Conservation (phyloP, 2,797 vertebrate genomes). For the Anguilla obscura region DNA sequence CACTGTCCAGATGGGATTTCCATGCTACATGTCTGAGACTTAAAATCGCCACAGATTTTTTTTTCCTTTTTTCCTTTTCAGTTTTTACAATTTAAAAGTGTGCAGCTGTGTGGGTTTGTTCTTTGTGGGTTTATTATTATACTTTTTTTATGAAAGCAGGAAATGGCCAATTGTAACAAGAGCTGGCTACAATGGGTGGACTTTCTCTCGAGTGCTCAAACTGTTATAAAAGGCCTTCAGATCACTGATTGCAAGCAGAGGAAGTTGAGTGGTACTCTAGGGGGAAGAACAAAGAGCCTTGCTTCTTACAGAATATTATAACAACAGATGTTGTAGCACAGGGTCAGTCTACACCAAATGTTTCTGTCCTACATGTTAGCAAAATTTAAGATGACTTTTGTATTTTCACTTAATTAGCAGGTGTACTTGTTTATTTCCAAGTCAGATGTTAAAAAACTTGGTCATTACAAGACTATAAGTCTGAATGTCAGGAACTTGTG, state of each 20-base stretch:
- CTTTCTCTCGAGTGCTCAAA: slow-evolving; percentile 8
- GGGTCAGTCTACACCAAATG: background rate
- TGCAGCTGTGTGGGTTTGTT: background rate
- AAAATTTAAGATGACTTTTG: background rate
- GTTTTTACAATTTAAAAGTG: background rate
- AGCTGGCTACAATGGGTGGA: background rate
- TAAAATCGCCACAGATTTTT: background rate
- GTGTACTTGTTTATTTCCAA: background rate
- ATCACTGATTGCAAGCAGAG: slow-evolving; percentile 16
- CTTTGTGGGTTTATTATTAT: slow-evolving; percentile 1
- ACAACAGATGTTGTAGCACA: slow-evolving; percentile 12
- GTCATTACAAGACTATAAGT: background rate
- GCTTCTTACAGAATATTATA: slow-evolving; percentile 18
- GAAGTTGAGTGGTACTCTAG: background rate
- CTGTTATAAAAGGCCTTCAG: background rate
- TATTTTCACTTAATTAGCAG: background rate
- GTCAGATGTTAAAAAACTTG: background rate
- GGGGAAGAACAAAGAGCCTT: background rate
- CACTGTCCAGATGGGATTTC: background rate
- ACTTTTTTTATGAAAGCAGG: background rate
- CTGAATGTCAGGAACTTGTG: background rate
- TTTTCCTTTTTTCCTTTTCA: background rate
- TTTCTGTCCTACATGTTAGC: slow-evolving; percentile 8
- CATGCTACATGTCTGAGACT: background rate
- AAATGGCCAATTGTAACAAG: background rate